Evolutionary conservation across 2,113 vertebrate genomes (phyloP).

Genomic region (Mesocricetus auratus): DNA sequence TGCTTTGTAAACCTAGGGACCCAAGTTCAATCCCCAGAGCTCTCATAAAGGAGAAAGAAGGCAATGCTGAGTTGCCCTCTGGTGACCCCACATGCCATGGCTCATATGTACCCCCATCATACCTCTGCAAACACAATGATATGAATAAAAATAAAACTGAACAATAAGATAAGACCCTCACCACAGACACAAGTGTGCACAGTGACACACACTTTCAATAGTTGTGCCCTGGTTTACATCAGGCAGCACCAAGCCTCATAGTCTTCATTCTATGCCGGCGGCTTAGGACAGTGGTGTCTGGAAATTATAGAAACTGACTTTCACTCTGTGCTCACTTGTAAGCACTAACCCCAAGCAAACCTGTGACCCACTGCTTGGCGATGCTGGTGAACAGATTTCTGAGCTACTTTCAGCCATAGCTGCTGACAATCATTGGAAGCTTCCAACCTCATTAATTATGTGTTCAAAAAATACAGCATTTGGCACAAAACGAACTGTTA

Average conservation of each 20-base stretch:
- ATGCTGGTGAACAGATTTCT: slow-evolving; percentile 79
- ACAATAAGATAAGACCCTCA: neutral
- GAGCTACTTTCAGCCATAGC: slow-evolving; percentile 71
- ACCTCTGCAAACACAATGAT: neutral
- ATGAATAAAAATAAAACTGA: neutral
- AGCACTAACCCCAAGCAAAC: neutral
- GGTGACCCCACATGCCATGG: neutral
- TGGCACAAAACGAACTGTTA: slow-evolving; percentile 83
- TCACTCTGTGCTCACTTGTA: neutral
- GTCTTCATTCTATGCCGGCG: neutral
- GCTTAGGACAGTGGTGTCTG: neutral
- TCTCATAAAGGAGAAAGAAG: neutral
- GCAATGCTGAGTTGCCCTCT: neutral
- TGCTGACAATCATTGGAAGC: slow-evolving; percentile 77
- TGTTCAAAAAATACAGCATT: slow-evolving; percentile 79
- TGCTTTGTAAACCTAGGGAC: neutral
- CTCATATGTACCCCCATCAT: too few relatives aligned
- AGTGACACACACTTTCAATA: neutral
- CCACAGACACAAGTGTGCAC: neutral
- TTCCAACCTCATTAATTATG: slow-evolving; percentile 84
- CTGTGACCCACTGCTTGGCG: slow-evolving; percentile 14
- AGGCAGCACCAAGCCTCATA: neutral
- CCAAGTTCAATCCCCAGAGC: neutral
- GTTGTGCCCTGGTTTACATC: neutral
- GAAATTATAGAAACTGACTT: neutral